Evolutionary conservation across 2,888 invertebrate genomes (phyloP), one percentile per base, ranked within the genome.

Genomic region (Pseudococcus jackbeardsleyi): DNA sequence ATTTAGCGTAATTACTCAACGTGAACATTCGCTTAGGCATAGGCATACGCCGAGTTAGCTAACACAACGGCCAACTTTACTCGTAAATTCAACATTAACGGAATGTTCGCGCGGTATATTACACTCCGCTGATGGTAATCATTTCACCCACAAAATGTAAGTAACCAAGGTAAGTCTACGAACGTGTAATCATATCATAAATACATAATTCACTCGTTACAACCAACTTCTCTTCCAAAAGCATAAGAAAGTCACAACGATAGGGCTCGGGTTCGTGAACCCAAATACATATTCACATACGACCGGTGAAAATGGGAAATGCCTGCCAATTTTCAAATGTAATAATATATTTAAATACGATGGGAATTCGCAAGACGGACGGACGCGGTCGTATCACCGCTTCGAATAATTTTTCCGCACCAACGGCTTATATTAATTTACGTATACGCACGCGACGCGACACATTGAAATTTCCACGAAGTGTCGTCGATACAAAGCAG

Each of bases 121-220:
- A 22, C 68, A 33, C 68, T 59, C 59, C n/a, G n/a, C n/a, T n/a
- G n/a, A n/a, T 59, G 68, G 68, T 22, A 68, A 68, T 22, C 26
- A 68, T 33, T 68, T 68, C 68, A 26, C 26, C 26, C 26, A 12
- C 68, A 68, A 33, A 59, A 59, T 59, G 59, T 59, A 59, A 0
- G 15, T 11, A 50, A 19, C 59, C n/a, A 12, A 50, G 12, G 50
- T 19, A 9, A 68, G 8, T 26, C 68, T 68, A 68, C 12, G 68
- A 68, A 68, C 68, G 59, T n/a, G 59, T 59, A 59, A 59, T 59
- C 59, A 19, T 59, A 59, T 59, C 59, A 59, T 19, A 59, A 59
- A 68, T 68, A 68, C 68, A 68, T 68, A 68, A 68, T 68, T 68
- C 68, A 68, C 17, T 68, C 68, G 68, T 68, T 68, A 68, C 26